phyloP scores from a whole-genome alignment of 2,113 vertebrate species.

The Bos javanicus region DNA sequence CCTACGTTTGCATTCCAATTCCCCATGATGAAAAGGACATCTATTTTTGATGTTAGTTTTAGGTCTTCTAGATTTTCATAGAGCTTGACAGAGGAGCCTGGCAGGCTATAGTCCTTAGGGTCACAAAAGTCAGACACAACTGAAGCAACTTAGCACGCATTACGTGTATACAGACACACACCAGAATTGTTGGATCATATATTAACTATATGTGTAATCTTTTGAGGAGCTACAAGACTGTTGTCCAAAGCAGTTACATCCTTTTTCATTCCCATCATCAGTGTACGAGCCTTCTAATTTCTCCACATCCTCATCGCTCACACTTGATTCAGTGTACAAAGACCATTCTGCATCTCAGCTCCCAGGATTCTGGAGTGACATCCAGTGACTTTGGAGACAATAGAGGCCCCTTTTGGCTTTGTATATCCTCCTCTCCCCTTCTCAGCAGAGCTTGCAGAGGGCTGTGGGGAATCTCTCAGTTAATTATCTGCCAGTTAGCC shows the following conservation, averaged over 20 bases:
- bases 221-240: background rate
- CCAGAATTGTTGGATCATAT: background rate
- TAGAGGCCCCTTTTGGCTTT: background rate
- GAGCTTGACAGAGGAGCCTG: background rate
- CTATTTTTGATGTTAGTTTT: background rate
- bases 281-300: background rate
- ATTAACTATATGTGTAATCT: background rate
- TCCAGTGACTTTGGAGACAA: background rate
- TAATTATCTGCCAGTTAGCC: conserved; percentile 35
- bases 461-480: conserved; percentile 21
- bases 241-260: background rate
- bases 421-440: background rate
- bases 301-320: background rate
- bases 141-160: background rate
- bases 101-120: background rate
- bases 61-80: background rate
- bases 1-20: background rate
- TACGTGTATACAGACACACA: background rate
- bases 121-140: background rate
- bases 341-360: background rate
- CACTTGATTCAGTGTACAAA: background rate
- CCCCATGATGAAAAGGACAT: background rate
- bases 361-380: background rate
- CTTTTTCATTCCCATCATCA: background rate
- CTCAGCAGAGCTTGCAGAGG: background rate